Base-by-base conservation (phyloP, 2,113 vertebrate genomes). In the Pituophis catenifer region DNA sequence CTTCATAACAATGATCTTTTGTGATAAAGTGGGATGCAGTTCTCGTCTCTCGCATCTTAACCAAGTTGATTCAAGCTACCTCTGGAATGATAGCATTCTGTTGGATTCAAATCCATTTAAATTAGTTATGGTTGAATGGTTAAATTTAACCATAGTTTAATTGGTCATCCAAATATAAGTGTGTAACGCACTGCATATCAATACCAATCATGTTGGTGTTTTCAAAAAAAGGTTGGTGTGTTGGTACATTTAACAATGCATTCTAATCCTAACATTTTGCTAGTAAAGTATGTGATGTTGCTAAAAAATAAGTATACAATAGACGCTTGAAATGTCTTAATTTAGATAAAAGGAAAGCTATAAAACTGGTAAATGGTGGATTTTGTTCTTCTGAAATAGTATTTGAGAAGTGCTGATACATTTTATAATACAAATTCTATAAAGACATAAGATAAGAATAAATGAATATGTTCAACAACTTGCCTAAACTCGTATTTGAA, bases 401-500 rank as follows among this genome's bases (percentile, higher is more conserved):
- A 48, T 52, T 75, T 95, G n/a, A 52, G 54, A 93, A 89, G 24
- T 92, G 21, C 54, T 88, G 26, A 81, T 94, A 19, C 58, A 89
- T 91, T 95, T 92, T 95, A 53, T 86, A 94, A 12, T n/a, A 59
- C 0, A 1, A 1, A 2, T 17, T 9, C 81, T n/a, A 90, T 89
- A 58, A 94, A 94, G 65, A 93, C 29, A 90, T 95, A 85, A 92
- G 93, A 91, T n/a, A 89, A 2, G 92, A 96, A 89, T 95, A 62
- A 12, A 91, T 90, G 5, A 92, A 48, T 88, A 92, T 91, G 26
- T 33, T 55, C 19, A 89, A 57, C 11, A 26, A 38, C 23, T 86
- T 85, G 21, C 19, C 21, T 52, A 33, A 88, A 94, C 90, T 1
- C 19, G 94, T 94, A 86, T 90, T 91, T 85, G 53, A 57, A 91